Base-by-base conservation (phyloP, 2,113 vertebrate genomes). In the Tetraodon nigroviridis region DNA sequence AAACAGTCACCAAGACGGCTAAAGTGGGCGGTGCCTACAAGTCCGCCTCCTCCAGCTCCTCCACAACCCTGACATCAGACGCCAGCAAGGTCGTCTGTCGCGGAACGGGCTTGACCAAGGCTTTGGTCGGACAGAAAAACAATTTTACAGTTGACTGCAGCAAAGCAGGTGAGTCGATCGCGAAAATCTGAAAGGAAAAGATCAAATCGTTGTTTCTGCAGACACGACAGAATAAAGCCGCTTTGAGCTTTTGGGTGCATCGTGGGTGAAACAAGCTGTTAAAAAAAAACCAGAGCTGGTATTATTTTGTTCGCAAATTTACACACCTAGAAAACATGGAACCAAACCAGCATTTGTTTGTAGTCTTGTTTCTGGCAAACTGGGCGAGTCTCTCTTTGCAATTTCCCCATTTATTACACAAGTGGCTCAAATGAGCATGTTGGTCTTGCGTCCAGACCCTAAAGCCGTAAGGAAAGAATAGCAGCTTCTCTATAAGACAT, bases 101-200 rank as follows among this genome's bases (percentile, higher is more conserved):
- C 19, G 96, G 96, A 2, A 76, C 91, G 0, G 96, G 96, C 14
- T 84, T 98, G 57, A 73, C 91, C 58, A 89, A 93, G 22, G 93
- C 94, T 73, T 88, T 91, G 19, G 89, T 95, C 7, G 94, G 93
- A 37, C 94, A 96, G 88, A 96, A 96, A 87, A 97, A 98, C 78
- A 93, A 89, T 67, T 98, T 98, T 75, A 93, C 91, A 0, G 93
- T 98, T 16, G 95, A 98, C 86, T 96, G 94, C 88, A 92, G 95
- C 91, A 95, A 94, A 91, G 96, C 96, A 79, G 95, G 96, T 93
- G 69, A 90, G 86, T 29, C 1, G 6, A 32, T 7, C 7, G 2
- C 32, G 15, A 22, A 14, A 11, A 15, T 50, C 16, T 32, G 46
- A 45, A 41, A 1, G 45, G 46, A 40, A 51, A 40, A 61, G 19